Base-by-base conservation (phyloP, 2,113 vertebrate genomes). In the Aspidoscelis tigris region DNA sequence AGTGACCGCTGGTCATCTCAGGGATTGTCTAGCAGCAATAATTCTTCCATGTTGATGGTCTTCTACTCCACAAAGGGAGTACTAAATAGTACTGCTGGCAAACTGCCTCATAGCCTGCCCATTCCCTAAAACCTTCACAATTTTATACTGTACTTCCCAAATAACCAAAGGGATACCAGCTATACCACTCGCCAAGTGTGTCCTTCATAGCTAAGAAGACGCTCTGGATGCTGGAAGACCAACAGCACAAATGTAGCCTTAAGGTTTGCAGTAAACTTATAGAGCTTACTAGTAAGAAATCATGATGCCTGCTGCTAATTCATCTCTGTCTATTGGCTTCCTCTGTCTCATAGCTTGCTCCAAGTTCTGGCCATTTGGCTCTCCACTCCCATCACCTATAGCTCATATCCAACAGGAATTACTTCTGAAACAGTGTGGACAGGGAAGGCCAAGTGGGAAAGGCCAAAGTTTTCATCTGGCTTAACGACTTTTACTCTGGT, bases 261-360 rank as follows among this genome's bases (percentile, higher is more conserved):
- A 0, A 16, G 1, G 12, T 4, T 20, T 24, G 4, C 1, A 7
- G 16, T 53, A 55, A 22, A 41, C n/a, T 0, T 24, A 8, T 8
- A 0, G 12, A 79, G 43, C 61, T 66, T n/a, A 44, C 12, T 5
- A n/a, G 22, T 68, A 11, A 43, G n/a, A 64, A 76, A 76, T 10
- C 33, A 58, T n/a, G 53, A 41, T 66, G 20, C 50, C 71, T 76
- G 33, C 12, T 65, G n/a, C 1, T 64, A 77, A 61, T 64, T 77
- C 7, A 18, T 76, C 53, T 53, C 47, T 53, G 44, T 44, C 12
- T 53, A n/a, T 7, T 14, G 26, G 44, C 47, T 53, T 53, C 21
- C 10, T 74, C 33, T 47, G 43, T 22, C 9, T 73, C 12, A 53
- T 20, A 41, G 55, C n/a, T 22, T 64, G 3, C 47, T 33, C 1